These are phyloP conservation scores for Cetonia aurata DNA, from an alignment of 2,888 invertebrate genomes.

Conservation along the genomic window DNA sequence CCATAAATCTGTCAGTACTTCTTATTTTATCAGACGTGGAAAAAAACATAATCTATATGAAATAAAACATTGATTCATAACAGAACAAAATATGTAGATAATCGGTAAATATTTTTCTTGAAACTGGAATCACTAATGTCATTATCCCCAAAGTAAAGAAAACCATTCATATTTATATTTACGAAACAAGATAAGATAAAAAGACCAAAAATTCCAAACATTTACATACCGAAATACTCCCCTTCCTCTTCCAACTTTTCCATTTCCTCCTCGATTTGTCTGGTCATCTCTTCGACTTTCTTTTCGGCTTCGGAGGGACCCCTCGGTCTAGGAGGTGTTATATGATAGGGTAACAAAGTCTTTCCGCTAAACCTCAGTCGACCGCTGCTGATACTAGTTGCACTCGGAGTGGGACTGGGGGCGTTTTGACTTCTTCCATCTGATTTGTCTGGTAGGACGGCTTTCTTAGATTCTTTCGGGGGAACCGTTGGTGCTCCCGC, in stretches of 20 bases:
- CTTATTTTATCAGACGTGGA: no score
- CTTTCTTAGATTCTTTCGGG: constrained; percentile 57
- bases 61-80: no score
- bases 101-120: no score
- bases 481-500: constrained; percentile 65
- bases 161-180: not conserved
- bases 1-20: no score
- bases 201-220: not conserved
- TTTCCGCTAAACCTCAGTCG: constrained; percentile 70
- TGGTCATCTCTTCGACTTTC: constrained; percentile 92
- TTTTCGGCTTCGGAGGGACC: constrained; percentile 94
- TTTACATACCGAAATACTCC: constrained; percentile 90
- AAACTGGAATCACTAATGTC: no score
- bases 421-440: constrained; percentile 69
- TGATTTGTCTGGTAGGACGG: constrained; percentile 60
- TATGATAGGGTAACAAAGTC: constrained; percentile 86
- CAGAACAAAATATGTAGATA: no score
- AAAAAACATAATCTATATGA: no score
- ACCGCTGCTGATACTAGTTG: constrained; percentile 67
- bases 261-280: constrained; percentile 95
- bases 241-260: constrained; percentile 95
- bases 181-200: constrained; percentile 6
- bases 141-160: no score
- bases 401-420: constrained; percentile 77
- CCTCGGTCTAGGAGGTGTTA: constrained; percentile 87